These are phyloP conservation scores for Lasaia peninsularis DNA, from an alignment of 1,140 invertebrate genomes.

Conservation along the genomic window DNA sequence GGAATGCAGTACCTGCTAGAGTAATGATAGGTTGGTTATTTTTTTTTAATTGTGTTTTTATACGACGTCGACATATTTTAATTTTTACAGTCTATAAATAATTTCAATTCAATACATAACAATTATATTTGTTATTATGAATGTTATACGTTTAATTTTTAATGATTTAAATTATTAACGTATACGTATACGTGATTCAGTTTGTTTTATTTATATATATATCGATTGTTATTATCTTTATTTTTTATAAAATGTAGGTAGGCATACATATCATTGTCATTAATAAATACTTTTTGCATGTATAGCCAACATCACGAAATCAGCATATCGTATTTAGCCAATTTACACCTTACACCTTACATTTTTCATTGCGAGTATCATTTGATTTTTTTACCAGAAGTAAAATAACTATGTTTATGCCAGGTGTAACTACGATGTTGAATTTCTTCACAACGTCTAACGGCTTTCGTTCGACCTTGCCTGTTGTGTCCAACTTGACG, in stretches of 20 bases:
- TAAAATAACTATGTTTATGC: not conserved
- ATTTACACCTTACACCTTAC: not conserved
- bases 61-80: not conserved
- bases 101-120: not conserved
- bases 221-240: no score
- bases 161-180: no score
- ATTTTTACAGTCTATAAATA: not conserved
- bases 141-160: not conserved
- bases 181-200: no score
- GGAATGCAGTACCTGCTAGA: conserved; percentile 95
- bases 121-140: no score
- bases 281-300: not conserved
- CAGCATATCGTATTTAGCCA: not conserved
- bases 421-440: conserved; percentile 97
- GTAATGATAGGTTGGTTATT: conserved; percentile 91
- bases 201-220: no score
- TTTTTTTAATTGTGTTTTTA: conserved; percentile 19
- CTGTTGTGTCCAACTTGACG: conserved; percentile 94
- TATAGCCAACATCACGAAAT: not conserved
- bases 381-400: not conserved
- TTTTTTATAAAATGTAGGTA: no score
- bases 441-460: conserved; percentile 98
- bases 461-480: conserved; percentile 91
- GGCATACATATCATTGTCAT: no score
- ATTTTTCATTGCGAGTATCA: not conserved